A percentile compares a stretch with the other conserved stretches of the same genome.
phyloP scores from a whole-genome alignment of 2,113 vertebrate genomes.

The Haemorhous mexicanus region DNA sequence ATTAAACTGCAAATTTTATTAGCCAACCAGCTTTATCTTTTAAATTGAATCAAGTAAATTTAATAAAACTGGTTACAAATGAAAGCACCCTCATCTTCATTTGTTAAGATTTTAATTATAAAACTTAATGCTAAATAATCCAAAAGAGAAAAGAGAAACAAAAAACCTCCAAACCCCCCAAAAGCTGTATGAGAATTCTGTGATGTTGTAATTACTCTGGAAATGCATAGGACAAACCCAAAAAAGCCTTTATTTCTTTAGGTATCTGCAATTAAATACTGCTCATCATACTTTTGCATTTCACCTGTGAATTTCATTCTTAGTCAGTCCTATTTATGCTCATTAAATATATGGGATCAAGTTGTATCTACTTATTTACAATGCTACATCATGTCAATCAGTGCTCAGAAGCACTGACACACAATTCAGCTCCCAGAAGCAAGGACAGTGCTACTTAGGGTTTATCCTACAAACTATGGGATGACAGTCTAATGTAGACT shows the following conservation, averaged over 20 bases:
- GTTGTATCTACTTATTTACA: not conserved
- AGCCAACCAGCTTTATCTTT: slow-evolving; percentile 21
- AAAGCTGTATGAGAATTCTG: not conserved
- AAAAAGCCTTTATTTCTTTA: not conserved
- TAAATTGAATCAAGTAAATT: slow-evolving; percentile 16
- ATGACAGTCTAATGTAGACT: not conserved
- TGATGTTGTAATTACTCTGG: not conserved
- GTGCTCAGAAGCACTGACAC: not conserved
- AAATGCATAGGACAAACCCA: not conserved
- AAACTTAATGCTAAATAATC: not conserved
- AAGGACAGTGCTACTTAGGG: not conserved
- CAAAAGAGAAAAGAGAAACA: not conserved
- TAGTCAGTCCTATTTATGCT: not conserved
- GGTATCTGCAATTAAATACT: not conserved
- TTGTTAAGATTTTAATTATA: not conserved
- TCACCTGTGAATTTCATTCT: not conserved
- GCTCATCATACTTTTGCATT: not conserved
- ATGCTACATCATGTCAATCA: not conserved
- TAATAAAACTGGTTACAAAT: slow-evolving; percentile 21
- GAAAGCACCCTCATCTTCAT: not conserved
- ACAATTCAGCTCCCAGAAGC: not conserved
- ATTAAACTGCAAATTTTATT: slow-evolving; percentile 46
- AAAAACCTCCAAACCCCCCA: not conserved
- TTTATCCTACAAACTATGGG: not conserved
- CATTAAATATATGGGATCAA: not conserved